Percentiles rank a stretch among this genome's conserved stretches.
Evolutionary conservation across 2,113 vertebrate genomes (phyloP).

Genomic region (Phyllopteryx taeniolatus): DNA sequence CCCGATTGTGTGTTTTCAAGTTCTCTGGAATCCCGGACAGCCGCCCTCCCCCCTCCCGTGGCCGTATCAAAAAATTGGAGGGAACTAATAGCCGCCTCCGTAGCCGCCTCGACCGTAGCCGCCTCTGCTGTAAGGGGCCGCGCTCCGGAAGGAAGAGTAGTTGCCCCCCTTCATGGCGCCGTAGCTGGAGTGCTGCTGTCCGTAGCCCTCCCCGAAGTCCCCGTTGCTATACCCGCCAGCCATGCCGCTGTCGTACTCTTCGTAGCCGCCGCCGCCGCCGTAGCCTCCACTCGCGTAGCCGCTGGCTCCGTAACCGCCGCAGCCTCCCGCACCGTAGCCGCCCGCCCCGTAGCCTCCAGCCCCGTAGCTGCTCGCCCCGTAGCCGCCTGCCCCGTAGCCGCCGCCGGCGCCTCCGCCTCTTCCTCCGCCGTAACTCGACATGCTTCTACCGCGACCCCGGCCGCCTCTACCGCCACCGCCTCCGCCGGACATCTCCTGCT

Average conservation of each 20-base stretch:
- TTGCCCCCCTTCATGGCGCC: conserved; percentile 90
- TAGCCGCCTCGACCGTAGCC: conserved; percentile 64
- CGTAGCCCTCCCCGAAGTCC: conserved; percentile 79
- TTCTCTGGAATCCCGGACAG: conserved; percentile 44
- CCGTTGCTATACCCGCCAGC: conserved; percentile 82
- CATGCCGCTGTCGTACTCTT: conserved; percentile 73
- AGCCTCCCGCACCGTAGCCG: conserved; percentile 78
- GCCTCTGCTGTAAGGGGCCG: conserved; percentile 82
- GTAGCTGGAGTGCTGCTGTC: conserved; percentile 89
- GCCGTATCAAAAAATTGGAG: conserved; percentile 22
- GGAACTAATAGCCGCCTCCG: conserved; percentile 59
- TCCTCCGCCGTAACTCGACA: conserved; percentile 78
- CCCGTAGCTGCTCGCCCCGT: conserved; percentile 80
- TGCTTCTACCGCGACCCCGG: conserved; percentile 80
- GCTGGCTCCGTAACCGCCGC: conserved; percentile 74
- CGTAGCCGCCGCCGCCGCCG: conserved; percentile 85
- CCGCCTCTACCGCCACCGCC: conserved; percentile 62
- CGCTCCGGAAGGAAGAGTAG: conserved; percentile 80
- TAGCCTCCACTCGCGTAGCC: conserved; percentile 59
- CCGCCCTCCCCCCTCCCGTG: conserved; percentile 19
- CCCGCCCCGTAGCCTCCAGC: conserved; percentile 75
- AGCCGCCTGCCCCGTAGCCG: conserved; percentile 61
- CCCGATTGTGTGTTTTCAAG: conserved; percentile 45
- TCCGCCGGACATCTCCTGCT: conserved; percentile 79
- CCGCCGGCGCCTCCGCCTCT: conserved; percentile 78